Evolutionary conservation across 2,888 invertebrate species (phyloP), one percentile per base, ranked within the genome.

Genomic region (Leptopilina syphax): DNA sequence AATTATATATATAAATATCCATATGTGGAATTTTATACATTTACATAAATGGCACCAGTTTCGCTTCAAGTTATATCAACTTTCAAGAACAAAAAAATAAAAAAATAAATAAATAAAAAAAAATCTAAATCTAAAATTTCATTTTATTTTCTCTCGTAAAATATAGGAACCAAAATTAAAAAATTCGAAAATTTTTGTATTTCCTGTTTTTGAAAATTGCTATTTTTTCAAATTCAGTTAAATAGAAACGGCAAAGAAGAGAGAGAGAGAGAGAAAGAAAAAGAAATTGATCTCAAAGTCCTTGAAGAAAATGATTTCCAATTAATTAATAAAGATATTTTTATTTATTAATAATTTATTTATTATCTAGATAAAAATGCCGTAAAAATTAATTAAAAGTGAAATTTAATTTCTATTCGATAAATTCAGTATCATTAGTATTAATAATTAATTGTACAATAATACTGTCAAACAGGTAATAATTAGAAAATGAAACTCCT

Each of bases 21-120:
- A 10, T 10, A 50, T 41, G 18, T 41, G n/a, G 8, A 68, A 4
- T 12, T 47, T 44, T 47, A 50, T 57, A 13, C 13, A 73, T 73
- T 34, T 73, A 73, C 57, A 73, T 73, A 73, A 73, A 73, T 57
- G 73, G 57, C 57, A 73, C 57, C 12, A 34, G 34, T 54, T 73
- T 34, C 34, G 4, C 34, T 41, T 34, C 57, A 34, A 27, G 54
- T 73, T n/a, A 73, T 57, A 44, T 44, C 6, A 44, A 44, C 7
- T 44, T 44, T 44, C 44, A 44, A 44, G 44, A 13, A 70, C 50
- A 13, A 73, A 54, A 73, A 18, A 18, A 18, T 18, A 18, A 18
- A 18, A 18, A 18, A 18, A 18, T 18, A 18, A 18, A 18, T 18
- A 18, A 18, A 18, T 18, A 18, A 18, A 18, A 18, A 18, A 18